These are phyloP conservation scores for Alectura lathami DNA, from an alignment of 2,113 vertebrate species.

Conservation along the genomic window DNA sequence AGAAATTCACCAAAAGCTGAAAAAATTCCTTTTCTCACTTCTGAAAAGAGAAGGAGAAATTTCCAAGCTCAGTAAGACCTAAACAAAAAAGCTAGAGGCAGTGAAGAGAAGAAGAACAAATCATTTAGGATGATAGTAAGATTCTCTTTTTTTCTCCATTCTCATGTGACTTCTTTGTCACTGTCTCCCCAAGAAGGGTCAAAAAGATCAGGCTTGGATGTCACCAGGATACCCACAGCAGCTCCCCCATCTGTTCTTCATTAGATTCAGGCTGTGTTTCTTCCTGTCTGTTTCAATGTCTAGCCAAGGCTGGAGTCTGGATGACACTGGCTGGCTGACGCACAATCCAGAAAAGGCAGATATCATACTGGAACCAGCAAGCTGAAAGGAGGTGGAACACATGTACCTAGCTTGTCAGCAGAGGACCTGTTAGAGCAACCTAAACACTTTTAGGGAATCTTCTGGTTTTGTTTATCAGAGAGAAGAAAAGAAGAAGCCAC, in stretches of 20 bases:
- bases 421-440: background rate
- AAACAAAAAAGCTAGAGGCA: background rate
- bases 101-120: background rate
- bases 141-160: background rate
- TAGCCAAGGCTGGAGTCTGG: background rate
- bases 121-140: background rate
- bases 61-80: background rate
- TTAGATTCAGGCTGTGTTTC: background rate
- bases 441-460: background rate
- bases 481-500: background rate
- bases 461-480: background rate
- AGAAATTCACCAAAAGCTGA: background rate
- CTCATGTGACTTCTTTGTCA: background rate
- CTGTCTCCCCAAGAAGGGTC: background rate
- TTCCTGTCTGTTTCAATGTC: constrained; percentile 10
- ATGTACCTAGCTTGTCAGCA: background rate
- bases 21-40: background rate
- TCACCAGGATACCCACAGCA: background rate
- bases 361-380: background rate
- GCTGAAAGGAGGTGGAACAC: background rate
- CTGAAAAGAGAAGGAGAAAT: background rate
- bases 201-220: background rate
- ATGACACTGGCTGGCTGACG: background rate
- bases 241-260: background rate
- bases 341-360: background rate